These are phyloP conservation scores for Medauroidea extradentata DNA, from an alignment of 1,140 invertebrate species.

Conservation along the genomic window DNA sequence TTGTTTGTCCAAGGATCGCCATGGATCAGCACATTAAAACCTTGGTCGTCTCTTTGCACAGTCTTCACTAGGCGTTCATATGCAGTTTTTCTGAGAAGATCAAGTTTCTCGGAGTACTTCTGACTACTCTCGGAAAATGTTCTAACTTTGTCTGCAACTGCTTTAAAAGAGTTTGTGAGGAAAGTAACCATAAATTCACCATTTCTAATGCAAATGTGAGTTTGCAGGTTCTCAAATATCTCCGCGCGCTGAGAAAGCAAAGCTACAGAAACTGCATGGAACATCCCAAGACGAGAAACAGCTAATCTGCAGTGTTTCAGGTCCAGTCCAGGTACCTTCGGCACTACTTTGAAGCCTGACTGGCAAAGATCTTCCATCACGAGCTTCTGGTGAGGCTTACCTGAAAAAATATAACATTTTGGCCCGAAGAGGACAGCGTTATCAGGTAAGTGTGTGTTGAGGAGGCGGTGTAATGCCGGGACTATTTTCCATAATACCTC, in stretches of 20 bases:
- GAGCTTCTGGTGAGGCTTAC: background rate
- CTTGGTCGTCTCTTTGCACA: background rate
- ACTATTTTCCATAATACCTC: too few species aligned
- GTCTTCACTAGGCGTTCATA: background rate
- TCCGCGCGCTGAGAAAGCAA: background rate
- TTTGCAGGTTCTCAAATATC: background rate
- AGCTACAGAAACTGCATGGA: background rate
- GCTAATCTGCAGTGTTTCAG: conserved; percentile 1
- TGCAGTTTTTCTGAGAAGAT: background rate
- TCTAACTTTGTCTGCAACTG: background rate
- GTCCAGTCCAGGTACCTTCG: conserved; percentile 6
- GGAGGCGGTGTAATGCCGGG: too few species aligned
- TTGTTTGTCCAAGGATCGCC: conserved; percentile 27
- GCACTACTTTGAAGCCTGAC: conserved; percentile 6
- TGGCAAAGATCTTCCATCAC: conserved; percentile 13
- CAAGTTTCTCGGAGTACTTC: background rate
- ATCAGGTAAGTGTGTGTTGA: too few species aligned
- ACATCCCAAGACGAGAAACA: background rate
- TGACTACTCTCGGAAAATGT: background rate
- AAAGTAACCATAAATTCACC: background rate
- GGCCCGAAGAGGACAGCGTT: too few species aligned
- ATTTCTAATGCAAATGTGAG: background rate
- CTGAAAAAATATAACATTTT: too few species aligned
- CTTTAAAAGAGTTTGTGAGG: background rate
- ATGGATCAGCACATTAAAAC: conserved; percentile 10